Evolutionary conservation across 2,888 invertebrate species (phyloP), one percentile per base, ranked within the genome.

Genomic region (Athalia rosae): DNA sequence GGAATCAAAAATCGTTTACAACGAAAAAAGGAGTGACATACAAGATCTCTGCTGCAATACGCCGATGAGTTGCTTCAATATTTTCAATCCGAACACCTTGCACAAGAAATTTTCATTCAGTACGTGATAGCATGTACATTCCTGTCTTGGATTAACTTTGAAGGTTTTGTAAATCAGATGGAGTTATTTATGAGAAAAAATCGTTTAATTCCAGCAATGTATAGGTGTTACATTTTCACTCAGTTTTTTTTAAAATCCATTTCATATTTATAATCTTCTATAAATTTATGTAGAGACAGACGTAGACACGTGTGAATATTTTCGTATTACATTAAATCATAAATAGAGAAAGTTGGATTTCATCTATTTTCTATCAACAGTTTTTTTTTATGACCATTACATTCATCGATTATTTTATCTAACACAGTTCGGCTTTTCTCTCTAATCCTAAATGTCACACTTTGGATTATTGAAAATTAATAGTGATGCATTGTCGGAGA

Each of bases 61-160:
- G 77, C 76, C 81, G 15, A 43, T 83, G 4, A 81, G 80, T 62
- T 84, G 81, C 47, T 84, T 85, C 78, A 83, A 83, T 59, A 61
- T 87, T 4, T 81, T 84, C 11, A 80, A 86, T 81, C 84, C 84
- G 0, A 63, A 79, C 7, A 82, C 77, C 13, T 81, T 87, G 47
- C 82, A 84, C 62, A 69, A 81, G 13, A 79, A 79, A n/a, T 48
- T 82, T 74, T 62, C 76, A 81, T 71, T 79, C 74, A 78, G 11
- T 28, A 28, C 28, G 28, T 28, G 28, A 28, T 28, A 28, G 28
- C 2, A 1, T 28, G 28, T 28, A 28, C 2, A 28, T 28, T 28
- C 28, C 2, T 28, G 28, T 28, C 28, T 59, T 59, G 1, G 7
- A 28, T 59, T 8, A 28, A 59, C 13, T 45, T n/a, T 11, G 6